These are phyloP conservation scores for Hypena proboscidalis DNA, from an alignment of 2,888 invertebrate species.

Conservation along the genomic window DNA sequence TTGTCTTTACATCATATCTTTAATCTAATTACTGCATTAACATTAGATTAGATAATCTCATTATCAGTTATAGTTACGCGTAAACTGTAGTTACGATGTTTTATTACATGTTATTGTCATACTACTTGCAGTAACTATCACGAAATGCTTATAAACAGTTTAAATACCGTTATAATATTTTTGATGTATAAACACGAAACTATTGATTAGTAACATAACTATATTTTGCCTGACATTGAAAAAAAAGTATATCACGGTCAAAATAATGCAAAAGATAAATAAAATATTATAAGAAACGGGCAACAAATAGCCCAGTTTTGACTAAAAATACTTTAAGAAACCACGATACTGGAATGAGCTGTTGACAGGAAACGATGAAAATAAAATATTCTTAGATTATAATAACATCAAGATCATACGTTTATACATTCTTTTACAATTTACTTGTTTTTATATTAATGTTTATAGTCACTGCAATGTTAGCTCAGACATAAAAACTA, in stretches of 20 bases:
- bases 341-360: conserved; percentile 43
- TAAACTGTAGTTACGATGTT: conserved; percentile 33
- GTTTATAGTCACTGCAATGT: conserved; percentile 34
- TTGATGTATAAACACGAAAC: conserved; percentile 10
- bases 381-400: conserved; percentile 49
- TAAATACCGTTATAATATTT: conserved; percentile 8
- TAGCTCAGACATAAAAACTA: conserved; percentile 27
- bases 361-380: conserved; percentile 57
- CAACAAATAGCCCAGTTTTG: conserved; percentile 42
- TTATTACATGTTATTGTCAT: conserved; percentile 21
- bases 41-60: conserved; percentile 41
- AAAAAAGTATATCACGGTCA: conserved; percentile 22
- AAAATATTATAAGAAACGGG: conserved; percentile 35
- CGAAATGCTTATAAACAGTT: conserved; percentile 15
- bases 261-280: conserved; percentile 37
- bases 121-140: conserved; percentile 7
- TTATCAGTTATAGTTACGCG: conserved; percentile 36
- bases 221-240: conserved; percentile 30
- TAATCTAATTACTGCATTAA: conserved; percentile 46
- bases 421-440: conserved; percentile 31
- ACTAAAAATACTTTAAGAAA: conserved; percentile 47
- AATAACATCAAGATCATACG: conserved; percentile 40
- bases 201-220: conserved; percentile 20
- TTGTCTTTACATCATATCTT: conserved; percentile 36
- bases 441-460: conserved; percentile 31